phyloP scores from a whole-genome alignment of 1,140 invertebrate genomes.

The Drosophila mojavensis region DNA sequence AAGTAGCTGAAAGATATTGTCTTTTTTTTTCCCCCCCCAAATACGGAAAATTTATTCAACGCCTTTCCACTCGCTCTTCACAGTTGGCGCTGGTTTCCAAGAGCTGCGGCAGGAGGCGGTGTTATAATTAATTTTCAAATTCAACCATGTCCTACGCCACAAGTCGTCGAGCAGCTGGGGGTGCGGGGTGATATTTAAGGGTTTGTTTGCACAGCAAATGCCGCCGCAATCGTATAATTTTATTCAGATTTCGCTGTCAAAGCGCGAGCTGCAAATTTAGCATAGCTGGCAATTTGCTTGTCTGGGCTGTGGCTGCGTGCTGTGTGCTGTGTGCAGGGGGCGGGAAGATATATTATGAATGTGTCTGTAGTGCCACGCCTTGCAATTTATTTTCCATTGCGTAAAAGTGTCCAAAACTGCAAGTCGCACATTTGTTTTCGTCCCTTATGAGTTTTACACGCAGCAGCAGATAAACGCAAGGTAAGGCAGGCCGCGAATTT shows the following conservation, averaged over 20 bases:
- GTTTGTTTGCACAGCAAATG: slow-evolving; percentile 27
- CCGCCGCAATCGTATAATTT: slow-evolving; percentile 32
- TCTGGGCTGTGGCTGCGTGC: not conserved
- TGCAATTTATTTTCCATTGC: slow-evolving; percentile 45
- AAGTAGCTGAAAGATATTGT: slow-evolving; percentile 1
- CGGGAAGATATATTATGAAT: slow-evolving; percentile 18
- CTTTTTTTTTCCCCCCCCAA: not conserved
- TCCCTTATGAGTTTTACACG: not conserved
- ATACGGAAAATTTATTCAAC: slow-evolving; percentile 19
- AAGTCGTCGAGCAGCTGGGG: not conserved
- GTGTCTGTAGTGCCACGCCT: slow-evolving; percentile 11
- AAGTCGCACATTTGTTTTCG: slow-evolving; percentile 45
- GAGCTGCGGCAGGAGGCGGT: not conserved
- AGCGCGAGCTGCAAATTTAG: slow-evolving; percentile 53
- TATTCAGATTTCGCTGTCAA: slow-evolving; percentile 34
- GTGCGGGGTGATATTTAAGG: not conserved
- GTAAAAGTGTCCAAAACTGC: slow-evolving; percentile 44
- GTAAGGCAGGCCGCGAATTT: too few species aligned
- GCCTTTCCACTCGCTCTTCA: not conserved
- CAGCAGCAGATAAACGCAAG: not conserved
- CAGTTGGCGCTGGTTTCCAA: too few species aligned
- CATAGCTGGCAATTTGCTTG: slow-evolving; percentile 48
- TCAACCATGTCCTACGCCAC: slow-evolving; percentile 9
- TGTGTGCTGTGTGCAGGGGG: not conserved
- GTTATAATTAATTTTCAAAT: slow-evolving; percentile 44